A percentile compares a stretch with the other conserved stretches of the same genome.
These are phyloP conservation scores for Elysia chlorotica DNA, from an alignment of 1,140 invertebrate species.

Conservation along the genomic window DNA sequence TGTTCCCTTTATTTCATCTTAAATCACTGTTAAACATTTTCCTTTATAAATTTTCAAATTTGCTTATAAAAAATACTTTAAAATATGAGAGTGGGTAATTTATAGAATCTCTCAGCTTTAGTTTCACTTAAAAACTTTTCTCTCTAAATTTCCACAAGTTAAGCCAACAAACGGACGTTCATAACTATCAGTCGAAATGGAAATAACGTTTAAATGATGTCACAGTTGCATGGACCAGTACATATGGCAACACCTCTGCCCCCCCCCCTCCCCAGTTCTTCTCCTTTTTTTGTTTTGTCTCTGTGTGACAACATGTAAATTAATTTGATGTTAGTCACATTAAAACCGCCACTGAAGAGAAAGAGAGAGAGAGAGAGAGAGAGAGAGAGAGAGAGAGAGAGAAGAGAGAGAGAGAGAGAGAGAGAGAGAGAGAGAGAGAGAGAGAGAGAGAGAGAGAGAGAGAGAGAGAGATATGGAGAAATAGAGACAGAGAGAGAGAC, in stretches of 20 bases:
- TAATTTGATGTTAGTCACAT: too few species aligned
- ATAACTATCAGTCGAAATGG: not conserved
- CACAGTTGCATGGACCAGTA: not conserved
- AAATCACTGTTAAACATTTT: too few species aligned
- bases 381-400: not conserved
- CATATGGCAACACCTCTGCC: not conserved
- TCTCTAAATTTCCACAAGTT: too few species aligned
- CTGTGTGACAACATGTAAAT: too few species aligned
- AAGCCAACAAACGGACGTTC: too few species aligned
- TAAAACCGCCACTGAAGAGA: not conserved
- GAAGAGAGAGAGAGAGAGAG: constrained; percentile 4
- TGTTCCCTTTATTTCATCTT: too few species aligned
- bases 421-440: constrained; percentile 11
- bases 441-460: constrained; percentile 11
- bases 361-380: constrained; percentile 1
- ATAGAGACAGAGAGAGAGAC: not conserved
- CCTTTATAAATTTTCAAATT: too few species aligned
- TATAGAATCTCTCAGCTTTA: too few species aligned
- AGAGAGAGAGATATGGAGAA: constrained; percentile 10
- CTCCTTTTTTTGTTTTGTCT: not conserved
- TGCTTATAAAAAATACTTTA: too few species aligned
- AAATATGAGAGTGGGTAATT: too few species aligned
- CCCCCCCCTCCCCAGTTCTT: too few species aligned
- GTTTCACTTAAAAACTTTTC: too few species aligned
- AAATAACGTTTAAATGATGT: not conserved